These are phyloP conservation scores for Pungitius pungitius DNA, from an alignment of 2,113 vertebrate species.

Conservation along the genomic window DNA sequence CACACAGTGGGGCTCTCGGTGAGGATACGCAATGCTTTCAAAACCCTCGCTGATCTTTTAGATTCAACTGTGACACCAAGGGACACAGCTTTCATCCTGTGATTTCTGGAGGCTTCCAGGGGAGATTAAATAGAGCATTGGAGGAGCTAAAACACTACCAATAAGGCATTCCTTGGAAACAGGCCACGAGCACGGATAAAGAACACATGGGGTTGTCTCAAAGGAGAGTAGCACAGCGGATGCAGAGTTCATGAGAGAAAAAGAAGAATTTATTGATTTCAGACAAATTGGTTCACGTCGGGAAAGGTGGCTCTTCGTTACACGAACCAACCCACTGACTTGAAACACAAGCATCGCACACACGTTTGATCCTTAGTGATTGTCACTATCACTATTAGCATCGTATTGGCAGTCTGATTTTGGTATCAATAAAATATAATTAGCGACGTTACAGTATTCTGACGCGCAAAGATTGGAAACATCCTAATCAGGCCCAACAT, in stretches of 20 bases:
- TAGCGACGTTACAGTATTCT: conserved; percentile 2
- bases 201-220: neutral
- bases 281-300: neutral
- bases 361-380: neutral
- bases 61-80: neutral
- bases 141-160: neutral
- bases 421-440: neutral
- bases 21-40: no score
- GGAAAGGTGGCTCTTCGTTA: neutral
- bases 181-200: neutral
- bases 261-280: neutral
- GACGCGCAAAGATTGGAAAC: no score
- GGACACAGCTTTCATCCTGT: no score
- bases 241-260: neutral
- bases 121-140: neutral
- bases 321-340: neutral
- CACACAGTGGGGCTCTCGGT: no score
- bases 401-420: neutral
- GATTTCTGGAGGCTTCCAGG: neutral
- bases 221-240: neutral
- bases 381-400: neutral
- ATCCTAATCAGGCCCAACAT: no score
- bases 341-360: neutral
- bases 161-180: neutral
- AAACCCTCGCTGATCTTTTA: neutral